A percentile compares a stretch with the other conserved stretches of the same genome.
Conservation (phyloP, 2,797 vertebrate genomes). For the Syndactyla subalaris region DNA sequence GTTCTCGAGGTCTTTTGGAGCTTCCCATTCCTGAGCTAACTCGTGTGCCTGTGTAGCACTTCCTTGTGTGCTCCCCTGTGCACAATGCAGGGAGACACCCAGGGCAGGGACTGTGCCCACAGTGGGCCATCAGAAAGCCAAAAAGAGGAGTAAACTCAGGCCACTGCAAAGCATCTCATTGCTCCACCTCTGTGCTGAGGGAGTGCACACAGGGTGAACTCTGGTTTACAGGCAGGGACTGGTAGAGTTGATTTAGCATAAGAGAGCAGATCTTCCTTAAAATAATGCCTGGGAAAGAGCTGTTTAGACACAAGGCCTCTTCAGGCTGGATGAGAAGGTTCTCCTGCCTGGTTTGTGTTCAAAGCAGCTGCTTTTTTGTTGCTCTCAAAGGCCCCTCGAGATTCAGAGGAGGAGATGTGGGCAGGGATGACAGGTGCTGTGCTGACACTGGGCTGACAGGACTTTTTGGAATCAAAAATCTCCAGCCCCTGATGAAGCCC, state of each 20-base stretch:
- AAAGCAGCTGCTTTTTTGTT: background rate
- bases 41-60: rapidly evolving
- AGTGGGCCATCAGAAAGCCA: background rate
- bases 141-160: background rate
- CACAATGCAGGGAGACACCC: background rate
- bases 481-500: background rate
- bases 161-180: background rate
- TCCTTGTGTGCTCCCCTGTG: background rate
- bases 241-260: background rate
- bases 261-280: background rate
- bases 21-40: background rate
- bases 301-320: background rate
- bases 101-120: background rate
- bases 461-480: background rate
- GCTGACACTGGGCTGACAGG: background rate
- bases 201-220: background rate
- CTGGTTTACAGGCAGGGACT: background rate
- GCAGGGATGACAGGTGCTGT: background rate
- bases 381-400: background rate
- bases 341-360: background rate
- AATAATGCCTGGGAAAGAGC: background rate
- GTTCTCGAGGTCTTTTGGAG: background rate
- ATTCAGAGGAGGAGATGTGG: background rate
- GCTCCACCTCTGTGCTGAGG: background rate
- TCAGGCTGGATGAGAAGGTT: background rate